Percentiles rank a stretch among this genome's conserved stretches.
Conservation (phyloP, 1,140 invertebrate genomes). For the Ceratoteleas bidentatus region DNA sequence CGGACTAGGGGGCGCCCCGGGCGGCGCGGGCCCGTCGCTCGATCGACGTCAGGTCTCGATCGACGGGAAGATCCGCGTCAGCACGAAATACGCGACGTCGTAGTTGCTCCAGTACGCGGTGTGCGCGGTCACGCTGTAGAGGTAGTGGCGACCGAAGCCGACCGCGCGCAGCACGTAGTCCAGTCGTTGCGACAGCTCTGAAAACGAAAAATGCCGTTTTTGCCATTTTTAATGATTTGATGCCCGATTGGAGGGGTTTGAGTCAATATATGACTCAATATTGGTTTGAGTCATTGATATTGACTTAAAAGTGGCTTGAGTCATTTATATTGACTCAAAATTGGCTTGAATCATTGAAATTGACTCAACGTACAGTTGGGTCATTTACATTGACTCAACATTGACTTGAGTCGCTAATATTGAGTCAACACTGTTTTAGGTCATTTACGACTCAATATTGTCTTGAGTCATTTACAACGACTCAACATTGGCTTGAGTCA, state of each 20-base stretch:
- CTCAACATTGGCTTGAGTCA: no score
- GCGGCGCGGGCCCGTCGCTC: constrained; percentile 13
- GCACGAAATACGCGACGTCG: constrained; percentile 87
- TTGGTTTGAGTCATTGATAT: no score
- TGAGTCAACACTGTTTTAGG: no score
- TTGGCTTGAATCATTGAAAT: not conserved
- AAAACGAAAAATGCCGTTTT: not conserved
- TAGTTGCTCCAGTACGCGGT: constrained; percentile 88
- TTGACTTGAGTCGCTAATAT: no score
- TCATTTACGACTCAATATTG: no score
- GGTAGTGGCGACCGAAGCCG: constrained; percentile 83
- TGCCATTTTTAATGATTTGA: no score
- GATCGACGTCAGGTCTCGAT: constrained; percentile 80
- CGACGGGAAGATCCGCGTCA: constrained; percentile 84
- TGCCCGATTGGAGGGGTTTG: no score
- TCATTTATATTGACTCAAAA: not conserved
- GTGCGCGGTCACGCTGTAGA: constrained; percentile 86
- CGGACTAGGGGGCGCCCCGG: constrained; percentile 74
- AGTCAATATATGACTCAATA: no score
- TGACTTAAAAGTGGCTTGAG: no score
- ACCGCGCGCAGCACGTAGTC: constrained; percentile 86
- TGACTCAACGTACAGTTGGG: no score
- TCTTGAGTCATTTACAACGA: no score
- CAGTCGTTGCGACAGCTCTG: constrained; percentile 84
- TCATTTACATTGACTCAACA: no score